Percentiles rank a stretch among this genome's conserved stretches.
Conservation (phyloP, 2,888 invertebrate species). For the Dicycla oo region DNA sequence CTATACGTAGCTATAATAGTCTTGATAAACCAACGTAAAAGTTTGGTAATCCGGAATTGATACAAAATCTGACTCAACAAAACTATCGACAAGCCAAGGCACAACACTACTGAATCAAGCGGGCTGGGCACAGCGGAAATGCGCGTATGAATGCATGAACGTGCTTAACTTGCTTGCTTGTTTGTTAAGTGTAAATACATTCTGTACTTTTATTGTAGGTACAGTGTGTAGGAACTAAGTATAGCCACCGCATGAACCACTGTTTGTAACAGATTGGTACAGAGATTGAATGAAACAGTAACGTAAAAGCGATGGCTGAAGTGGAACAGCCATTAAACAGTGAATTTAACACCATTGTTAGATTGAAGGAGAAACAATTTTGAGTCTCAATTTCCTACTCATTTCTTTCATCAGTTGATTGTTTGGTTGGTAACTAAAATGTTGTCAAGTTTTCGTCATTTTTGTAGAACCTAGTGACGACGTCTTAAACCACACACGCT, state of each 20-base stretch:
- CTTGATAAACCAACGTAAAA: neutral
- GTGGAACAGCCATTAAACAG: neutral
- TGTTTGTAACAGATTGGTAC: neutral
- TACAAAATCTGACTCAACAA: neutral
- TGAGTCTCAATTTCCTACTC: neutral
- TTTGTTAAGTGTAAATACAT: neutral
- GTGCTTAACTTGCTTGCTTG: constrained; percentile 68
- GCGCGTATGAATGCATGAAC: constrained; percentile 78
- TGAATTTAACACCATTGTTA: neutral
- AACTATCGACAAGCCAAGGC: constrained; percentile 4
- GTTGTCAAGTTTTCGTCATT: neutral
- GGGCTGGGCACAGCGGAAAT: constrained; percentile 76
- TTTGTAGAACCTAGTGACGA: neutral
- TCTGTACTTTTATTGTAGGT: constrained; percentile 14
- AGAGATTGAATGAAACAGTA: neutral
- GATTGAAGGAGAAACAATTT: neutral
- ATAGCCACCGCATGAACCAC: constrained; percentile 5
- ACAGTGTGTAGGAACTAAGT: neutral
- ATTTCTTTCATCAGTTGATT: neutral
- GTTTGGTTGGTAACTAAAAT: neutral
- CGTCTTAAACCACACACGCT: neutral
- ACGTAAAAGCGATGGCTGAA: neutral
- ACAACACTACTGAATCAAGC: constrained; percentile 73
- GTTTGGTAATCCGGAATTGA: neutral
- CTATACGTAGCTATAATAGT: too few relatives aligned